Conservation (phyloP, 2,797 vertebrate species). For the Scyliorhinus canicula region DNA sequence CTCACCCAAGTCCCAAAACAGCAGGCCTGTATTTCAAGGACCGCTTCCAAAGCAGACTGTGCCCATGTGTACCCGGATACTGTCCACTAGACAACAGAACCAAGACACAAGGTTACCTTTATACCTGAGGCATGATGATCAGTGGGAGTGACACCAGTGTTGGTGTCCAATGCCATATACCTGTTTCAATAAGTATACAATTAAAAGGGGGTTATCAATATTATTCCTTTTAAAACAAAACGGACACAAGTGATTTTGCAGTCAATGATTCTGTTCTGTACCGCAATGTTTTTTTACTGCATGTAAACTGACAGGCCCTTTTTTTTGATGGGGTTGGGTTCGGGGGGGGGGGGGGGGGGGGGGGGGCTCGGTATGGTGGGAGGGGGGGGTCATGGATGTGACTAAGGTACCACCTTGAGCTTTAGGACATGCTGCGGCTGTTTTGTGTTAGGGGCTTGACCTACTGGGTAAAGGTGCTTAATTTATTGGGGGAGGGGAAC, state of each 20-base stretch:
- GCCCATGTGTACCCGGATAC: not conserved
- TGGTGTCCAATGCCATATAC: conserved; percentile 6
- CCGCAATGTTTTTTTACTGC: conserved; percentile 28
- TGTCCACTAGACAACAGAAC: not conserved
- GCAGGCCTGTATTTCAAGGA: not conserved
- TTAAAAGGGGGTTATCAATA: conserved; percentile 21
- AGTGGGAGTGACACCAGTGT: not conserved
- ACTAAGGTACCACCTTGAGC: conserved; percentile 23
- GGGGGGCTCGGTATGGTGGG: not conserved
- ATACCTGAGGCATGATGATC: not conserved
- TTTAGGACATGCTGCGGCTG: conserved; percentile 34
- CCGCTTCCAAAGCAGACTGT: not conserved
- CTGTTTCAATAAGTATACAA: not conserved
- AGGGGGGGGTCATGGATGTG: not conserved
- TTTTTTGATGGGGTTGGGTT: not conserved
- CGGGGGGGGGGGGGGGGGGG: not conserved
- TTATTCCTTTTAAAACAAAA: not conserved
- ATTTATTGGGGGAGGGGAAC: conserved; percentile 23
- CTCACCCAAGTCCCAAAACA: not conserved
- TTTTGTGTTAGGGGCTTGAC: conserved; percentile 36
- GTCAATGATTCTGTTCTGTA: conserved; percentile 29
- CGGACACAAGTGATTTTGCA: conserved; percentile 3
- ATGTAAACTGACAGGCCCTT: conserved; percentile 26
- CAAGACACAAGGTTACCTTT: conserved; percentile 1
- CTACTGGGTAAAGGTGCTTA: conserved; percentile 16